A percentile compares a stretch with the other conserved stretches of the same genome.
These are phyloP conservation scores for Drosophila subquinaria DNA, from an alignment of 2,888 invertebrate genomes.

Conservation along the genomic window DNA sequence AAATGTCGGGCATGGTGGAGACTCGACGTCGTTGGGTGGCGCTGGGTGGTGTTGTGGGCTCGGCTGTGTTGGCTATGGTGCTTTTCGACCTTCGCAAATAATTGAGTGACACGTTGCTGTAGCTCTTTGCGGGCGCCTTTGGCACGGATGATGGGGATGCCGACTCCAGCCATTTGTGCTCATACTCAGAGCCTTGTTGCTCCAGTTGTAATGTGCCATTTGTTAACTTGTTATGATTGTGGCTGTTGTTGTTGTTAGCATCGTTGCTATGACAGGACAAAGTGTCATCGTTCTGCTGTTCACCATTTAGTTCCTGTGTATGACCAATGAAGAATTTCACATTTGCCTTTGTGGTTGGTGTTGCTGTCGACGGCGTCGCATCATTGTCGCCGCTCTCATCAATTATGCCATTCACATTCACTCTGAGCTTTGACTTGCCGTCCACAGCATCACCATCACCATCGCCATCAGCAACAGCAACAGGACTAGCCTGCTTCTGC, in stretches of 20 bases:
- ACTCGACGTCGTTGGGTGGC: conserved; percentile 62
- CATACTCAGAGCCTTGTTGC: conserved; percentile 28
- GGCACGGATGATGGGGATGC: conserved; percentile 12
- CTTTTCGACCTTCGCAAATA: conserved; percentile 65
- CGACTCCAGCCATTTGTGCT: conserved; percentile 23
- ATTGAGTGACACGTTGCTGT: conserved; percentile 70
- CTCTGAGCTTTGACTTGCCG: conserved; percentile 65
- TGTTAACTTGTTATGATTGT: conserved; percentile 43
- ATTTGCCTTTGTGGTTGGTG: conserved; percentile 49
- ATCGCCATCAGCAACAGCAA: conserved; percentile 34
- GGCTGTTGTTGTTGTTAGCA: conserved; percentile 64
- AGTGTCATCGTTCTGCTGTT: conserved; percentile 54
- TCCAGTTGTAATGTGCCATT: conserved; percentile 61
- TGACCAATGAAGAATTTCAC: conserved; percentile 82
- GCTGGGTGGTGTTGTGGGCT: conserved; percentile 26
- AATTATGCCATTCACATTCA: conserved; percentile 69
- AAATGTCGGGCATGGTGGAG: conserved; percentile 68
- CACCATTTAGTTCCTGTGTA: conserved; percentile 71
- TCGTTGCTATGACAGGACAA: conserved; percentile 69
- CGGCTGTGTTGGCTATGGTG: conserved; percentile 30
- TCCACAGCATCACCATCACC: conserved; percentile 39
- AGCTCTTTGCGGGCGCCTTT: conserved; percentile 50
- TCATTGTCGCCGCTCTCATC: conserved; percentile 57
- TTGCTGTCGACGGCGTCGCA: conserved; percentile 16
- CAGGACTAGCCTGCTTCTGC: conserved; percentile 2